Evolutionary conservation across 2,797 vertebrate species (phyloP).

Genomic region (Enteromius viviparus): DNA sequence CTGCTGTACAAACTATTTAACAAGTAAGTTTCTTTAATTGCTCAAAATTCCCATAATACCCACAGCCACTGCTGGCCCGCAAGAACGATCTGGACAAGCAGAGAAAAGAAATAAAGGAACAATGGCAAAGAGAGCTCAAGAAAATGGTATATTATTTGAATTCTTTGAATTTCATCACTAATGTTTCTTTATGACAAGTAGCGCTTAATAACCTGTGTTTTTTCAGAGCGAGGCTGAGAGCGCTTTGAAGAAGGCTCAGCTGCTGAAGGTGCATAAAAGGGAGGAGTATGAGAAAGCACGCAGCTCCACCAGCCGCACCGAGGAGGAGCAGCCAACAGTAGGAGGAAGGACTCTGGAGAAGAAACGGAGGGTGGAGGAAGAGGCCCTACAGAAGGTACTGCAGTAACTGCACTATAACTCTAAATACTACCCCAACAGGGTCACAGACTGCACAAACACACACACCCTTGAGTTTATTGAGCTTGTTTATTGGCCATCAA

Average conservation of each 20-base stretch:
- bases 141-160: conserved; percentile 78
- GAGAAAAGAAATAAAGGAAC: conserved; percentile 87
- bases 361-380: conserved; percentile 83
- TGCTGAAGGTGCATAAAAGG: conserved; percentile 77
- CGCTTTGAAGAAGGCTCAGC: conserved; percentile 80
- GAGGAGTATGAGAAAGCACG: conserved; percentile 87
- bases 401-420: conserved; percentile 5
- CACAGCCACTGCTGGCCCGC: conserved; percentile 82
- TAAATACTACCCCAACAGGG: neutral
- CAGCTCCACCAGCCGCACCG: conserved; percentile 78
- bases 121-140: conserved; percentile 87
- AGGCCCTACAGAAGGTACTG: conserved; percentile 84
- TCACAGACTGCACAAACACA: conserved; percentile 15
- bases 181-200: neutral
- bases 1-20: neutral
- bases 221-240: conserved; percentile 82
- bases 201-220: neutral
- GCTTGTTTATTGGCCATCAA: conserved; percentile 23
- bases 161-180: conserved; percentile 11
- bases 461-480: conserved; percentile 19
- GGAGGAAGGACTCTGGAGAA: conserved; percentile 83
- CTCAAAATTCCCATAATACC: neutral
- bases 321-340: conserved; percentile 79
- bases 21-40: neutral
- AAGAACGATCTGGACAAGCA: conserved; percentile 86